Evolutionary conservation across 2,113 vertebrate genomes (phyloP), one percentile per base, ranked within the genome.

Genomic region (Zapornia atra): DNA sequence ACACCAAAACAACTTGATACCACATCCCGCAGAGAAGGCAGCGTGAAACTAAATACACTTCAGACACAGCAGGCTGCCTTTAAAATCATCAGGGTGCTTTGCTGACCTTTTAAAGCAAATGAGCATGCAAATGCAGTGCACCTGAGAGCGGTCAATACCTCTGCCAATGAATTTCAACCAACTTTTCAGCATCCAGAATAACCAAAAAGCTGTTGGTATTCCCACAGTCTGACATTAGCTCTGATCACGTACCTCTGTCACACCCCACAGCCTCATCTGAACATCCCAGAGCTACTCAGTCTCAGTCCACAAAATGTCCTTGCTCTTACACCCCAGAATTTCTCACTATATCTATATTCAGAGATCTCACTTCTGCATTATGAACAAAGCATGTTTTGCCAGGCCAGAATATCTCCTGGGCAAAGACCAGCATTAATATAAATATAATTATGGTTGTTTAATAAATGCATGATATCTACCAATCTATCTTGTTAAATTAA

Each of bases 361-460:
- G 53, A 83, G 15, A 76, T 57, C 40, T 77, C 64, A 33, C 42
- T 65, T 64, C 48, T 86, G 44, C 31, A 24, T 75, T 79, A 68
- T 0, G 57, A 94, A 71, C 29, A 91, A 94, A 80, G 61, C 82
- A 69, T 82, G 40, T 90, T 83, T 85, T 68, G n/a, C 36, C 61
- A 76, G 57, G 36, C 26, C 51, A 76, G 80, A 60, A 53, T 71
- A 72, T 91, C 88, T 93, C 72, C 90, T 91, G 80, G 54, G 76
- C 69, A 92, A 82, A 86, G 53, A 86, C 53, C 5, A 2, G 69
- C 65, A 79, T 86, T 95, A 92, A 88, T 92, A 93, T 40, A 90
- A 95, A 86, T 92, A 94, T 26, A 89, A 93, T 89, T 82, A 93
- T 54, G 28, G 61, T 50, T 84, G 60, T 79, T 95, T 86, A 94